Evolutionary conservation across 1,140 invertebrate genomes (phyloP).

Genomic region (Prorops nasuta): DNA sequence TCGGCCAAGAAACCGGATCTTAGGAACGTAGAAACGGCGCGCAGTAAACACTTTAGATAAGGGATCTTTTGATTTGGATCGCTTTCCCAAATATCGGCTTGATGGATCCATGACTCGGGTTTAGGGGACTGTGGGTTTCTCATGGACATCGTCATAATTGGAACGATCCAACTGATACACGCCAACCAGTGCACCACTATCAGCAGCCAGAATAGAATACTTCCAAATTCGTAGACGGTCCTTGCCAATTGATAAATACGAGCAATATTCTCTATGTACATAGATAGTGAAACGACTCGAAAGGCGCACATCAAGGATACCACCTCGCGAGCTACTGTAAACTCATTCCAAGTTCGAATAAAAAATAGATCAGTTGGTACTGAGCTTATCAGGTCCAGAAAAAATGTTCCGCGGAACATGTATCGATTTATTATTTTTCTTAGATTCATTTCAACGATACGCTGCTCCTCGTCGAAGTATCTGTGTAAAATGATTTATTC

Average conservation of each 20-base stretch:
- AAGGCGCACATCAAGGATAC: slow-evolving; percentile 34
- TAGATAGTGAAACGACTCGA: slow-evolving; percentile 33
- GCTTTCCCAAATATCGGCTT: slow-evolving; percentile 30
- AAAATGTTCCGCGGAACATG: slow-evolving; percentile 29
- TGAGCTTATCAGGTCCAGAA: slow-evolving; percentile 40
- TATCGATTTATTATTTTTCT: slow-evolving; percentile 34
- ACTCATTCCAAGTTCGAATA: slow-evolving; percentile 16
- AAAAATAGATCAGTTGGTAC: slow-evolving; percentile 43
- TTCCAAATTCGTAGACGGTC: slow-evolving; percentile 26
- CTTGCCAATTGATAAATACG: slow-evolving; percentile 19
- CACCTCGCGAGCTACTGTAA: slow-evolving; percentile 27
- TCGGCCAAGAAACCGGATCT: slow-evolving; percentile 32
- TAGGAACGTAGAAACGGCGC: slow-evolving; percentile 35
- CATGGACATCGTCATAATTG: slow-evolving; percentile 27
- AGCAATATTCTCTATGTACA: slow-evolving; percentile 29
- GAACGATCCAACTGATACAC: slow-evolving; percentile 45
- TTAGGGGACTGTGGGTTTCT: slow-evolving; percentile 10
- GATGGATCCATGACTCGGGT: slow-evolving; percentile 38
- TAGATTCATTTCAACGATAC: slow-evolving; percentile 31
- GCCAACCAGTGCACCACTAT: slow-evolving; percentile 45
- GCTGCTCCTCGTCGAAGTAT: slow-evolving; percentile 33
- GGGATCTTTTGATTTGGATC: neutral
- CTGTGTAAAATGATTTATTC: slow-evolving; percentile 30
- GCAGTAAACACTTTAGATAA: slow-evolving; percentile 30
- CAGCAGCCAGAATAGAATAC: slow-evolving; percentile 31